Evolutionary conservation across 2,888 invertebrate species (phyloP).

Genomic region (Notodonta dromedarius): DNA sequence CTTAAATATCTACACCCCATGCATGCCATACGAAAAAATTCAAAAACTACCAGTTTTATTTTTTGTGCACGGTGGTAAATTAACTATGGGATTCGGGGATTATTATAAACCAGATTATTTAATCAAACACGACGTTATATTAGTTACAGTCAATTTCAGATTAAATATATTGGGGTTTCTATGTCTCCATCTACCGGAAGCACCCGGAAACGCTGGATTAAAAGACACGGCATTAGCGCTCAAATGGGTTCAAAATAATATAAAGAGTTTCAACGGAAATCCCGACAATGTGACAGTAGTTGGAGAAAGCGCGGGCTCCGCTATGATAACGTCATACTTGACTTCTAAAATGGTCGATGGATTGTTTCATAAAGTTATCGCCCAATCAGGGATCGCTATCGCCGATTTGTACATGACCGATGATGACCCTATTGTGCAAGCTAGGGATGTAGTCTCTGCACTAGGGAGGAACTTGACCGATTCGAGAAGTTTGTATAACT

Average conservation of each 20-base stretch:
- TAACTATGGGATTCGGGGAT: constrained; percentile 80
- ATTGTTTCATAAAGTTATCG: constrained; percentile 61
- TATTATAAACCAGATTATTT: constrained; percentile 73
- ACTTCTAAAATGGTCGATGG: constrained; percentile 62
- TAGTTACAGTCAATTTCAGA: constrained; percentile 73
- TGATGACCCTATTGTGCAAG: constrained; percentile 60
- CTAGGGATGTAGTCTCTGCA: constrained; percentile 48
- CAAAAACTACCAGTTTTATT: constrained; percentile 79
- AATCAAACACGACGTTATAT: constrained; percentile 61
- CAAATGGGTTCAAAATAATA: constrained; percentile 69
- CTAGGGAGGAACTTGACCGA: constrained; percentile 55
- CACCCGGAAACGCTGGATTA: constrained; percentile 69
- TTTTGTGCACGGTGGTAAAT: constrained; percentile 84
- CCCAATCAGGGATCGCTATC: constrained; percentile 60
- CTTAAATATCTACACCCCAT: constrained; percentile 87
- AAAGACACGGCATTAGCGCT: constrained; percentile 70
- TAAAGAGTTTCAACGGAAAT: constrained; percentile 65
- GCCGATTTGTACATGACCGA: constrained; percentile 62
- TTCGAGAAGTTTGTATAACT: constrained; percentile 48
- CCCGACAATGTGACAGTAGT: constrained; percentile 59
- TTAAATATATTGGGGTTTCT: constrained; percentile 68
- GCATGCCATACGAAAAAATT: constrained; percentile 63
- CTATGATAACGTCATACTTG: constrained; percentile 51
- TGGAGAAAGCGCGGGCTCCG: constrained; percentile 74
- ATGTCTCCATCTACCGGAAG: constrained; percentile 65